These are phyloP conservation scores for Callospermophilus lateralis DNA, from an alignment of 2,113 vertebrate genomes.

Conservation along the genomic window DNA sequence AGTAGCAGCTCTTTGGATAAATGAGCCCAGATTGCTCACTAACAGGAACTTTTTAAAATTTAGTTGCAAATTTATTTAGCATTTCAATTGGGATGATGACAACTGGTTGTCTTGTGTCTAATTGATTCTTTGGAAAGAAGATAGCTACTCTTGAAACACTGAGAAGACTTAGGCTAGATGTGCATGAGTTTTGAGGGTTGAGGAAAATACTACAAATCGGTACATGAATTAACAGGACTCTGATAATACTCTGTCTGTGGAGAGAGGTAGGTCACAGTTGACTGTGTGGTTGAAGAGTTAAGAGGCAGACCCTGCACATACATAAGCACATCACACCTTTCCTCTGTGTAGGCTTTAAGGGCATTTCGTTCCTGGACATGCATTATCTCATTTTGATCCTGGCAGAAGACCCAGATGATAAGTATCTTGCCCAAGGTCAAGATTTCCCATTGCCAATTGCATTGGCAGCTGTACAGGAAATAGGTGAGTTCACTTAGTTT, in stretches of 20 bases:
- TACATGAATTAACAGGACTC: background rate
- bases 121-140: background rate
- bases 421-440: slow-evolving; percentile 1
- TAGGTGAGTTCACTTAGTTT: background rate
- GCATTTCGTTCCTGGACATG: background rate
- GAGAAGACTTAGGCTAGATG: background rate
- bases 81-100: background rate
- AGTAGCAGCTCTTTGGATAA: background rate
- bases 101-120: background rate
- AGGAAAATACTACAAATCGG: background rate
- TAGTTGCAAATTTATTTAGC: background rate
- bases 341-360: background rate
- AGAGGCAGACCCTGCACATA: background rate
- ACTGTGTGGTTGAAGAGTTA: background rate
- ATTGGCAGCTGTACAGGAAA: background rate
- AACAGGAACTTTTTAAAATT: background rate
- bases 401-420: background rate
- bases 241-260: background rate
- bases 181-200: background rate
- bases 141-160: background rate
- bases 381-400: background rate
- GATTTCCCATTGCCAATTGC: slow-evolving; percentile 8
- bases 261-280: background rate
- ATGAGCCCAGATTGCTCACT: background rate
- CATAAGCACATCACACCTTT: background rate